Base-by-base conservation (phyloP, 2,113 vertebrate species). In the Clarias magur region DNA sequence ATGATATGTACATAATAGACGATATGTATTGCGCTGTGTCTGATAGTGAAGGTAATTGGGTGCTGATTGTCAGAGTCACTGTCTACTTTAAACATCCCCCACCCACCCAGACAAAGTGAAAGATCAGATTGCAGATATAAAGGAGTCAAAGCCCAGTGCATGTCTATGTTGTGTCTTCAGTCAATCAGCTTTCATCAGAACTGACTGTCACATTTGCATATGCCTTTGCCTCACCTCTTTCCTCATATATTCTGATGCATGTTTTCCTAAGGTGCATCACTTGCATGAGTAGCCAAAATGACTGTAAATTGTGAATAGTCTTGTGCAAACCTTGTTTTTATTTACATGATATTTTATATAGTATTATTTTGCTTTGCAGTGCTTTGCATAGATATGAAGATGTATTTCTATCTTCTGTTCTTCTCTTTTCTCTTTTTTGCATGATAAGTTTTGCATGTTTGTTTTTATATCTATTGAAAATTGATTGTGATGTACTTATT, bases 11-110 rank as follows among this genome's bases (percentile, higher is more conserved):
- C 96, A 94, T 97, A 93, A 96, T 99, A 95, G 98, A 99, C 68
- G 98, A 99, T 95, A 95, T 98, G 93, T 97, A 99, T 95, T 99
- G 98, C 88, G 98, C 99, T 94, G 98, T 99, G 92, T 99, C 98
- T 70, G 98, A 99, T 96, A 99, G 98, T 0, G 98, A 99, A 99
- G 98, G 98, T 99, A 99, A 99, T 93, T 96, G 93, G 88, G 87
- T 96, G 96, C 94, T 97, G 94, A 97, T 91, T 91, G 90, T 91
- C 93, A 92, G 92, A 94, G 90, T 92, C 92, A 93, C 91, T 94
- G 93, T 90, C 93, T 93, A 91, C 92, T 93, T 92, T 95, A 92
- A 92, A 93, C 88, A 93, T 94, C 94, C 94, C 94, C 95, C 95
- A 95, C 95, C 95, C 94, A 95, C 93, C 93, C 94, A 94, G 89